A percentile compares a stretch with the other conserved stretches of the same genome.
phyloP scores from a whole-genome alignment of 2,113 vertebrate genomes.

The Naja naja region DNA sequence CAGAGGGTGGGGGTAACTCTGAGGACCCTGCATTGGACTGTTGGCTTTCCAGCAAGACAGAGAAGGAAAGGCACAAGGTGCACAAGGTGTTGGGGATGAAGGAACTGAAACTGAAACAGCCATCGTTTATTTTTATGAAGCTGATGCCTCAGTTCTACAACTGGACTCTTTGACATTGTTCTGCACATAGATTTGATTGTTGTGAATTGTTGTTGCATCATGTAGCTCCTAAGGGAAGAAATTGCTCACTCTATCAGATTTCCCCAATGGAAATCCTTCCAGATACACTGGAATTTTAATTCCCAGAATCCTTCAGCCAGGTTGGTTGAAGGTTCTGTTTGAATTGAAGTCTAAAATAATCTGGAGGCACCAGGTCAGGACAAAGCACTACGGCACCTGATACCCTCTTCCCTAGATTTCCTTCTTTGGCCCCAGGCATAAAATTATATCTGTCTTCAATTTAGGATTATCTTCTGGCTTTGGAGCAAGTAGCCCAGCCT shows the following conservation, averaged over 20 bases:
- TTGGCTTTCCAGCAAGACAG: neutral
- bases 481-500: accelerated
- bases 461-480: neutral
- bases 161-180: neutral
- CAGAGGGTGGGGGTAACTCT: accelerated
- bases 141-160: neutral
- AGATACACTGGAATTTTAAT: neutral
- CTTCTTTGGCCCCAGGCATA: neutral
- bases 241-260: neutral
- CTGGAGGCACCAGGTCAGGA: neutral
- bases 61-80: neutral
- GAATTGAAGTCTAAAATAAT: neutral
- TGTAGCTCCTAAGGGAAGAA: neutral
- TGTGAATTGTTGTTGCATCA: neutral
- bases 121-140: neutral
- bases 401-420: neutral
- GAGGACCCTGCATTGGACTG: accelerated
- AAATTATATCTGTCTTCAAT: accelerated
- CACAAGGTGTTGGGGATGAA: neutral
- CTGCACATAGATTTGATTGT: neutral
- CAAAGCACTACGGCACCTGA: neutral
- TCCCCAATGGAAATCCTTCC: neutral
- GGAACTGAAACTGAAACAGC: neutral
- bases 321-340: neutral
- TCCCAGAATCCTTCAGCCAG: neutral